Base-by-base conservation (phyloP, 2,888 invertebrate genomes). In the Blastobasis lacticolella region DNA sequence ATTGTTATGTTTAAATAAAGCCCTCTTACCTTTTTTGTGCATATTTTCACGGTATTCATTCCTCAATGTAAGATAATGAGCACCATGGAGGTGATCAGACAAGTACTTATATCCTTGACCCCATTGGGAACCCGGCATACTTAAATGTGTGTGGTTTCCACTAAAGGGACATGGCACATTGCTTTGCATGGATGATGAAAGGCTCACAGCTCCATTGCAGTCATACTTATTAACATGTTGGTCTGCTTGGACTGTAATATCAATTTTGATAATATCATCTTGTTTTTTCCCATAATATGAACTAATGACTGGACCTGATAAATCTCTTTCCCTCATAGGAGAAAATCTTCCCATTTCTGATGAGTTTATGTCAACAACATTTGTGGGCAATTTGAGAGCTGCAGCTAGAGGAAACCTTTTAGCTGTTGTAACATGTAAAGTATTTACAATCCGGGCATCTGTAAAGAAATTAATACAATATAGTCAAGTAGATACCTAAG, bases 91-190 rank as follows among this genome's bases (percentile, higher is more conserved):
- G 63, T 92, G 90, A 59, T 92, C 91, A 41, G 93, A 91, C 51
- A 93, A 83, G 67, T 92, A 94, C 73, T 94, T 94, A 49, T 89
- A 88, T 50, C 91, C 91, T 70, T 92, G 92, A 5, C 91, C 90
- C 91, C 92, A 92, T 57, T 92, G 92, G 1, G 94, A 93, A 1
- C 94, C 93, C 0, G 94, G 94, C 93, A 94, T 94, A 61, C 91
- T 92, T n/a, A 93, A 78, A 65, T 93, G 92, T n/a, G 90, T 91
- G 57, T 89, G 81, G 57, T 88, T 87, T 1, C 90, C 90, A 57
- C 89, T 89, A 58, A 91, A 92, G 1, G 94, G 94, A 54, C 90
- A 90, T 0, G 94, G 94, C 0, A 94, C 94, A 75, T 92, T 94
- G 54, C 91, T 93, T 70, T 94, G 94, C 94, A 94, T 94, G 0